These are phyloP conservation scores for Drosophila pseudotakahashii DNA, from an alignment of 2,888 invertebrate genomes.

Conservation along the genomic window DNA sequence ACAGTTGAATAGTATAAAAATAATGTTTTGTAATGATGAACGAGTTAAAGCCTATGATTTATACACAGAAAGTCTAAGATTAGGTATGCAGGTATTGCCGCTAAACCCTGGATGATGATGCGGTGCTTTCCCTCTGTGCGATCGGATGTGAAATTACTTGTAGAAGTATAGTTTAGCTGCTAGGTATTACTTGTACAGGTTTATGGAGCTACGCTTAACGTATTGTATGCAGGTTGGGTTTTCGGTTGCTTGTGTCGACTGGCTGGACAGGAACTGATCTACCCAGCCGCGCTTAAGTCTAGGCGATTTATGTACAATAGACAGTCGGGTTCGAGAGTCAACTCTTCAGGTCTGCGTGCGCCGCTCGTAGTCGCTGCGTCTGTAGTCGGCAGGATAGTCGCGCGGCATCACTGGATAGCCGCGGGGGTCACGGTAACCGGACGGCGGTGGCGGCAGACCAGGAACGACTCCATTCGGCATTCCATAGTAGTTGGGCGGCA, in stretches of 20 bases:
- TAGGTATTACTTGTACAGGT: conserved; percentile 64
- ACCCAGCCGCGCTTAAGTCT: conserved; percentile 52
- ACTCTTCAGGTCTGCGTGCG: conserved; percentile 76
- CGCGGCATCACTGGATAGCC: conserved; percentile 78
- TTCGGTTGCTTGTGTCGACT: conserved; percentile 15
- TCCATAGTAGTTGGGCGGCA: conserved; percentile 83
- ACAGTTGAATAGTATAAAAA: conserved; percentile 28
- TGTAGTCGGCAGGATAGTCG: conserved; percentile 86
- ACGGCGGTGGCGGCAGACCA: conserved; percentile 64
- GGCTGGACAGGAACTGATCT: background rate
- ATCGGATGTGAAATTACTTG: conserved; percentile 41
- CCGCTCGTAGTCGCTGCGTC: conserved; percentile 83
- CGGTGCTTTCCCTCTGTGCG: conserved; percentile 47
- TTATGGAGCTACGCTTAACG: conserved; percentile 39
- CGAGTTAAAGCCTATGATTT: conserved; percentile 62
- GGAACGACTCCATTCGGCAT: conserved; percentile 83
- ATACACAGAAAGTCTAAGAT: conserved; percentile 57
- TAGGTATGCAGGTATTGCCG: conserved; percentile 39
- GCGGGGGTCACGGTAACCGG: conserved; percentile 85
- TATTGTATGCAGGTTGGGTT: conserved; percentile 28
- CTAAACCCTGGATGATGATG: conserved; percentile 48
- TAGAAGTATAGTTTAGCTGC: conserved; percentile 55
- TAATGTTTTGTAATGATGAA: conserved; percentile 38
- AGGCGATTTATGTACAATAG: conserved; percentile 62
- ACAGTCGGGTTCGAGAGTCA: conserved; percentile 12